A percentile compares a stretch with the other conserved stretches of the same genome.
These are phyloP conservation scores for Melanerpes aurifrons DNA, from an alignment of 2,113 vertebrate genomes.

Conservation along the genomic window DNA sequence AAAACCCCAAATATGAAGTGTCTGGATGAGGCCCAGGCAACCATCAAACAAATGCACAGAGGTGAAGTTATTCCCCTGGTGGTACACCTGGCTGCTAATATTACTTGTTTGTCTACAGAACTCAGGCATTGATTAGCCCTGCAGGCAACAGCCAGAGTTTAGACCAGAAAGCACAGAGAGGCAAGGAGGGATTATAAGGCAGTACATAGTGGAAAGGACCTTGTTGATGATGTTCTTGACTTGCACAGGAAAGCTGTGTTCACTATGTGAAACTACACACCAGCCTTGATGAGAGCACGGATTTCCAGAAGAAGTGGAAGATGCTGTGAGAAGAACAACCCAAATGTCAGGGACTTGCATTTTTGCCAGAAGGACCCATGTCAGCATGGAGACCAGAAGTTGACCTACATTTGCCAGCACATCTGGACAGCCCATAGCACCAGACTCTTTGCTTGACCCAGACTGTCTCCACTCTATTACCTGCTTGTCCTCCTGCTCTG, in stretches of 20 bases:
- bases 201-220: background rate
- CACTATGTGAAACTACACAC: rapidly evolving
- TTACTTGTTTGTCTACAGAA: background rate
- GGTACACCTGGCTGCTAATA: rapidly evolving
- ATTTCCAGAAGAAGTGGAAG: background rate
- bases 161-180: background rate
- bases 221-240: background rate
- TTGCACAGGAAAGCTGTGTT: background rate
- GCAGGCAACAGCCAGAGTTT: background rate
- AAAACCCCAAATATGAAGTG: rapidly evolving
- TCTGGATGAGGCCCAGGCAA: rapidly evolving
- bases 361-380: rapidly evolving
- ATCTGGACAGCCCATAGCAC: background rate
- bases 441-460: rapidly evolving
- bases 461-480: too few relatives aligned
- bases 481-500: background rate
- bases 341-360: rapidly evolving
- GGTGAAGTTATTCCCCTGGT: rapidly evolving
- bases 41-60: rapidly evolving
- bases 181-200: background rate
- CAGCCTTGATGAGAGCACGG: background rate
- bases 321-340: background rate
- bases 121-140: background rate
- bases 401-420: background rate
- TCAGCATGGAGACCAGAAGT: background rate